Percentiles rank a stretch among this genome's conserved stretches.
Evolutionary conservation across 2,113 vertebrate species (phyloP).

Genomic region (Ochotona princeps): DNA sequence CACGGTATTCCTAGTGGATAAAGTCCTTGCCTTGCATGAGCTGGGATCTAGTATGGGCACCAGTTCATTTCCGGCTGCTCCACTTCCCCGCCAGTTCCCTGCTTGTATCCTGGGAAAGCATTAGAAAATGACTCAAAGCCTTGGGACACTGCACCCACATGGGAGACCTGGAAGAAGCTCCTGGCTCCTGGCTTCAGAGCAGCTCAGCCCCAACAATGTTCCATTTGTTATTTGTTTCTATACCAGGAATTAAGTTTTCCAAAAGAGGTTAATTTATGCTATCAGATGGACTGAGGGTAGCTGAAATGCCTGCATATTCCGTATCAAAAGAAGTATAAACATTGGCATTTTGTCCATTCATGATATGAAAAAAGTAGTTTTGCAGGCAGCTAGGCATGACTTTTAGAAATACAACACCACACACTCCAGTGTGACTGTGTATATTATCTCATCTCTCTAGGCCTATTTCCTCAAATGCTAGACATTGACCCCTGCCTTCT

Average conservation of each 20-base stretch:
- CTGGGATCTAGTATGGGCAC: too few relatives aligned
- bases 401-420: slow-evolving; percentile 23
- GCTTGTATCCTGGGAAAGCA: too few relatives aligned
- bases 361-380: slow-evolving; percentile 32
- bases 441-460: slow-evolving; percentile 26
- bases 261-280: slow-evolving; percentile 12
- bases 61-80: too few relatives aligned
- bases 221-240: slow-evolving; percentile 31
- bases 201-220: background rate
- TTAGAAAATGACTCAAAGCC: too few relatives aligned
- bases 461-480: background rate
- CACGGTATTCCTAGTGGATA: too few relatives aligned
- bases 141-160: too few relatives aligned
- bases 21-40: too few relatives aligned
- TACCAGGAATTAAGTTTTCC: slow-evolving; percentile 23
- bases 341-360: background rate
- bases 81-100: too few relatives aligned
- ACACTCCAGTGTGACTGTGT: background rate
- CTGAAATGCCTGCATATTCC: background rate
- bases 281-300: background rate
- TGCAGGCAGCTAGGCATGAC: background rate
- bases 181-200: too few relatives aligned
- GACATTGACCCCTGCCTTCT: background rate
- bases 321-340: background rate
- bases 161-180: too few relatives aligned